Conservation (phyloP, 2,797 vertebrate genomes). For the Enteromius treurensis region DNA sequence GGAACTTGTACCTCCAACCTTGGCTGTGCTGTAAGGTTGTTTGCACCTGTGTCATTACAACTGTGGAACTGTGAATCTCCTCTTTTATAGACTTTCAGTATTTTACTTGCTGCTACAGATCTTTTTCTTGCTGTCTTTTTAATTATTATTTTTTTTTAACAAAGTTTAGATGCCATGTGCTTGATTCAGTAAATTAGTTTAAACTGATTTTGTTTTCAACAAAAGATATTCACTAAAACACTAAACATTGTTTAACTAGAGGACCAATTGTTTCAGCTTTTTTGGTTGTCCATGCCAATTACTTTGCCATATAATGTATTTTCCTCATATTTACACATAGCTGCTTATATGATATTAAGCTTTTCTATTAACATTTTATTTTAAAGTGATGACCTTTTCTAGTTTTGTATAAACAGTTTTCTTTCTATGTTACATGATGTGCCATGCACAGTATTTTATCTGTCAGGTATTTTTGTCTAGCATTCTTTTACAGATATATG, state of each 20-base stretch:
- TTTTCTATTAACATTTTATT: conserved; percentile 64
- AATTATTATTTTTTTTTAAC: conserved; percentile 8
- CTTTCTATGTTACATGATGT: conserved; percentile 69
- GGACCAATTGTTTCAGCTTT: conserved; percentile 23
- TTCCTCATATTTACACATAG: conserved; percentile 63
- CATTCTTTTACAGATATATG: conserved; percentile 70
- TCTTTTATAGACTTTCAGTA: conserved; percentile 57
- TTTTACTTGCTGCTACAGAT: conserved; percentile 79
- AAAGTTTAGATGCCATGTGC: neutral
- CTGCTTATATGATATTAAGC: conserved; percentile 61
- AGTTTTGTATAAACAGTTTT: conserved; percentile 69
- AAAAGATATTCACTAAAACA: conserved; percentile 11
- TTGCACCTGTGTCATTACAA: conserved; percentile 71
- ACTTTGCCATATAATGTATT: conserved; percentile 24
- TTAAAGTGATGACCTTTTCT: conserved; percentile 65
- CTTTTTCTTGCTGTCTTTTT: conserved; percentile 42
- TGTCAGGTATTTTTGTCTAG: conserved; percentile 71
- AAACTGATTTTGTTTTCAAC: neutral
- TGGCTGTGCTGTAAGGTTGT: conserved; percentile 62
- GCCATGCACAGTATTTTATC: conserved; percentile 72
- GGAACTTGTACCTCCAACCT: conserved; percentile 55
- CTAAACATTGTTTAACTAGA: conserved; percentile 15
- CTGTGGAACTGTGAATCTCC: conserved; percentile 79
- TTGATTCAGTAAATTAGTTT: conserved; percentile 23
- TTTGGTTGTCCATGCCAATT: conserved; percentile 1